Base-by-base conservation (phyloP, 2,888 invertebrate genomes). In the Microplitis deprimator region DNA sequence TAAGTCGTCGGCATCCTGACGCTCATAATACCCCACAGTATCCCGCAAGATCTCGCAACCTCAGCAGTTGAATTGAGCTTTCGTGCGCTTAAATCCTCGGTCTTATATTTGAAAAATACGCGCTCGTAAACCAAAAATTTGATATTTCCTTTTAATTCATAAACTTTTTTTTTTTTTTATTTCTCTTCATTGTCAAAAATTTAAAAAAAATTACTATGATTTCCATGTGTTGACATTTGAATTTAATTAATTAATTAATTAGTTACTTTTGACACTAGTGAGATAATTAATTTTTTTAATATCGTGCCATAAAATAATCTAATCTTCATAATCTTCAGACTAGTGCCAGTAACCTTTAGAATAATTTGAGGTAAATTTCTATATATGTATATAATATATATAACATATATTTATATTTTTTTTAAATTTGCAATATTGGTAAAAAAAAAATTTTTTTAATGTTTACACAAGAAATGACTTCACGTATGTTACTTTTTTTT, bases 261-360 rank as follows among this genome's bases (percentile, higher is more conserved):
- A 50, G 13, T 8, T 50, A 16, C n/a, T n/a, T 17, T 20, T 62
- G 3, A 62, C n/a, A 6, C 16, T 4, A 65, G 65, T 65, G 65
- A 65, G 5, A 65, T 20, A 29, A 65, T 29, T 29, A 65, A 5
- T 65, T 29, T 4, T 8, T 29, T 20, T 65, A 13, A 13, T 38
- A 29, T 29, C 38, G 65, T 38, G 65, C 20, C 10, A 65, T 65
- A 38, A 17, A 65, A 29, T 13, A 65, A 29, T 13, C 7, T 65
- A 29, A 65, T 65, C 65, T 65, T 65, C 65, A 65, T 65, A 13
- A 65, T 65, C 65, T 29, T 10, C 65, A 29, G 29, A 29, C 20
- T 13, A 65, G 13, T 13, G 65, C 38, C 65, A 29, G 13, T 65
- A 38, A 29, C 38, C 29, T 65, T 65, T 29, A 65, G 65, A 13